Conservation (phyloP, 2,797 vertebrate genomes). For the Menidia menidia region DNA sequence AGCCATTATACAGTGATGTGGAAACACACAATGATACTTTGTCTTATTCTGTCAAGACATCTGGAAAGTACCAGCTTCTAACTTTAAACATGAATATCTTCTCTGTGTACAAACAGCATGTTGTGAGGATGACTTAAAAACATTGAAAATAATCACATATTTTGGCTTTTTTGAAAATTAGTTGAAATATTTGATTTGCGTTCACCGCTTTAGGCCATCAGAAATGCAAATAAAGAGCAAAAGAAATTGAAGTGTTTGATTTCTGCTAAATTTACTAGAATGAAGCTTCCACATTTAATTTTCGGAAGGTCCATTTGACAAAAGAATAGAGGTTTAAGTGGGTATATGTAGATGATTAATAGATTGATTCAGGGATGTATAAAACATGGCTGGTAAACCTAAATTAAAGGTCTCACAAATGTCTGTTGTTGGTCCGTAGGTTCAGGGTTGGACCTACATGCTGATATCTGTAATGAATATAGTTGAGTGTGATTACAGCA, state of each 20-base stretch:
- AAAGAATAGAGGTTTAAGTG: neutral
- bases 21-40: neutral
- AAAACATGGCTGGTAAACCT: too few species aligned
- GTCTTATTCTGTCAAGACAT: neutral
- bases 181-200: neutral
- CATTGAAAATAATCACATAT: too few species aligned
- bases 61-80: neutral
- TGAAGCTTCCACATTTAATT: neutral
- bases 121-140: too few species aligned
- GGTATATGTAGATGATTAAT: neutral
- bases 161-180: neutral
- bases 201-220: neutral
- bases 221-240: neutral
- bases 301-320: neutral
- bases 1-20: neutral
- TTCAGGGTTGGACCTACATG: too few species aligned
- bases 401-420: too few species aligned
- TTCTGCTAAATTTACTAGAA: neutral
- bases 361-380: neutral
- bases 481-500: constrained; percentile 35
- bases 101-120: neutral
- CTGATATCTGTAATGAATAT: neutral
- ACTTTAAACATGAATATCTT: neutral
- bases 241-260: neutral
- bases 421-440: too few species aligned